Evolutionary conservation across 1,140 invertebrate species (phyloP).

Genomic region (Bicyclus anynana): DNA sequence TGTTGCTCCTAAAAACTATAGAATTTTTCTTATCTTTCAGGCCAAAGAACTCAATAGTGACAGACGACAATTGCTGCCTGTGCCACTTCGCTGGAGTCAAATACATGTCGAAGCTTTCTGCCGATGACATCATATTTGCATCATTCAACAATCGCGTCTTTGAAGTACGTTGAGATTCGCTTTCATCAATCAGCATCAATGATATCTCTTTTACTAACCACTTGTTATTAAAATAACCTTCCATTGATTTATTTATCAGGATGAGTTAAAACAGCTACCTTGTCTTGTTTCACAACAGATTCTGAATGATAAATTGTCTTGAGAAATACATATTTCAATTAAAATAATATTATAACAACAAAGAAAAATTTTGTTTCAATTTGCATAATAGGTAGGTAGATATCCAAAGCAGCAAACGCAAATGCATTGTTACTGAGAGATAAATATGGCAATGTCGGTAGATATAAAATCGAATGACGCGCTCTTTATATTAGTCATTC

Average conservation of each 20-base stretch:
- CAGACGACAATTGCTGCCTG: conserved; percentile 93
- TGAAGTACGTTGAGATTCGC: conserved; percentile 79
- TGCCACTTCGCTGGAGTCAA: conserved; percentile 92
- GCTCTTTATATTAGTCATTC: background rate
- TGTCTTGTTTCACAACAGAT: too few species aligned
- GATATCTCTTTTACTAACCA: background rate
- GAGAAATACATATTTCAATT: too few species aligned
- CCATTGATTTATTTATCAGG: too few species aligned
- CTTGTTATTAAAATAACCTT: too few species aligned
- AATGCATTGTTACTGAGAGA: background rate
- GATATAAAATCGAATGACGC: background rate
- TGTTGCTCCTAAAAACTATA: too few species aligned
- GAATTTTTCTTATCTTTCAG: conserved; percentile 70
- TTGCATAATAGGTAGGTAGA: background rate
- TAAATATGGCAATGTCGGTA: background rate
- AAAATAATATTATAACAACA: too few species aligned
- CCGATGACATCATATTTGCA: conserved; percentile 90
- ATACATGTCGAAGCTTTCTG: conserved; percentile 83
- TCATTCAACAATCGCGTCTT: conserved; percentile 93
- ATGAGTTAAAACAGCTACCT: too few species aligned
- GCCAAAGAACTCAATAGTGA: conserved; percentile 82
- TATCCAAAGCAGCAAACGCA: background rate
- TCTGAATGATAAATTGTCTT: too few species aligned
- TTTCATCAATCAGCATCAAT: too few species aligned
- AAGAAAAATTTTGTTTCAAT: too few species aligned